Evolutionary conservation across 2,888 invertebrate species (phyloP).

Genomic region (Drosophila ustulata): DNA sequence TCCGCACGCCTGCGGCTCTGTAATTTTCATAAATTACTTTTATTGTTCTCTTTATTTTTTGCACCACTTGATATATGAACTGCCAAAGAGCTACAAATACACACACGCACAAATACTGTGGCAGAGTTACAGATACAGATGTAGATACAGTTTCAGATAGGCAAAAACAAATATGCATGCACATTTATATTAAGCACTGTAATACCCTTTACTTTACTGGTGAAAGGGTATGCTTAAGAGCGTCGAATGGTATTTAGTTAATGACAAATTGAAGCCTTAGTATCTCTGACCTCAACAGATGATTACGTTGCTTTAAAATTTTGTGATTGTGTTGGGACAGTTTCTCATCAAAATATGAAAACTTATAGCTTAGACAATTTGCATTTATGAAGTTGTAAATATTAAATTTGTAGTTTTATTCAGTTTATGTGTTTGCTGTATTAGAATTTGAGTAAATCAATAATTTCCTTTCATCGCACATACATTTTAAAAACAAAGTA

Average conservation of each 20-base stretch:
- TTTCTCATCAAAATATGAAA: too few relatives aligned
- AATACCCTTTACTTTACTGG: not conserved
- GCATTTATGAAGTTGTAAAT: too few relatives aligned
- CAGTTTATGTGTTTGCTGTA: too few relatives aligned
- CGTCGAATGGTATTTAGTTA: not conserved
- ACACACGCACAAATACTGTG: not conserved
- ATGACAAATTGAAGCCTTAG: too few relatives aligned
- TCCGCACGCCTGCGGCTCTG: constrained; percentile 79
- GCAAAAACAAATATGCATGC: not conserved
- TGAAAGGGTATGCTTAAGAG: not conserved
- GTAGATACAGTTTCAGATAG: constrained; percentile 24
- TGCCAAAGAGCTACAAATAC: constrained; percentile 66
- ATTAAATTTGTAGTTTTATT: too few relatives aligned
- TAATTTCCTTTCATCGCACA: too few relatives aligned
- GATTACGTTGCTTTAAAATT: too few relatives aligned
- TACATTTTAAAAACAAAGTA: too few relatives aligned
- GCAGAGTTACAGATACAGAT: constrained; percentile 11
- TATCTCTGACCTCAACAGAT: too few relatives aligned
- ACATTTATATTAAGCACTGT: constrained; percentile 3
- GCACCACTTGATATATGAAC: constrained; percentile 74
- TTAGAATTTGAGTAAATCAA: too few relatives aligned
- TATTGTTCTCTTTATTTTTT: constrained; percentile 64
- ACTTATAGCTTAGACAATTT: too few relatives aligned
- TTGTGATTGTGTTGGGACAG: too few relatives aligned
- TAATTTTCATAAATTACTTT: constrained; percentile 84